Base-by-base conservation (phyloP, 2,797 vertebrate species). In the Nothura maculosa region DNA sequence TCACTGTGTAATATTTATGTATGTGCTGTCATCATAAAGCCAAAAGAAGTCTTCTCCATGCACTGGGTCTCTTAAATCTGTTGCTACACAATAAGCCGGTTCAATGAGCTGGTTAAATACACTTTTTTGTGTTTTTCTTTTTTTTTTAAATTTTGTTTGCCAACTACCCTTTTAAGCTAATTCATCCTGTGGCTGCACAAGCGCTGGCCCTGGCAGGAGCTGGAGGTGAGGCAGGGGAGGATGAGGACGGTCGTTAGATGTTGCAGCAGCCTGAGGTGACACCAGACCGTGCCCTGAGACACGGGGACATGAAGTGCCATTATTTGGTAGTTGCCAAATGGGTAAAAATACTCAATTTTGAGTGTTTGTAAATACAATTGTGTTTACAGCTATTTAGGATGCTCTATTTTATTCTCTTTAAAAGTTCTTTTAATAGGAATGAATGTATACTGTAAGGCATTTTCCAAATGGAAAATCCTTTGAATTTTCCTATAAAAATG, bases 171-270 rank as follows among this genome's bases (percentile, higher is more conserved):
- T 19, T 55, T 55, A 55, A n/a, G 10, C 54, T n/a, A 55, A 55
- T n/a, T n/a, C 54, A 30, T 55, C 54, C 30, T 20, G 54, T 20
- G 54, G 54, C 30, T 55, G 55, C 34, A 21, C 22, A 38, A 42
- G 9, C 22, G 17, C 38, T 7, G 32, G 36, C 40, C 62, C 62
- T 2, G 7, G 25, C 32, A 25, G 52, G 30, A 0, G 1, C 1
- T n/a, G 17, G 54, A 55, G 54, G 54, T n/a, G 30, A 55, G 28
- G 54, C 54, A 55, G 54, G 18, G 54, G 17, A 55, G 19, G 30
- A 55, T 74, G 42, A 20, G 27, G 61, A 42, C 25, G 1, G 0
- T 15, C 50, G 43, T 25, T 7, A 12, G 36, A 43, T 50, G 58
- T 36, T 2, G 10, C 61, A 54, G 47, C 27, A 17, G 28, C 54